Percentiles rank a stretch among this genome's conserved stretches.
These are phyloP conservation scores for Agrotis segetum DNA, from an alignment of 2,888 invertebrate genomes.

Conservation along the genomic window DNA sequence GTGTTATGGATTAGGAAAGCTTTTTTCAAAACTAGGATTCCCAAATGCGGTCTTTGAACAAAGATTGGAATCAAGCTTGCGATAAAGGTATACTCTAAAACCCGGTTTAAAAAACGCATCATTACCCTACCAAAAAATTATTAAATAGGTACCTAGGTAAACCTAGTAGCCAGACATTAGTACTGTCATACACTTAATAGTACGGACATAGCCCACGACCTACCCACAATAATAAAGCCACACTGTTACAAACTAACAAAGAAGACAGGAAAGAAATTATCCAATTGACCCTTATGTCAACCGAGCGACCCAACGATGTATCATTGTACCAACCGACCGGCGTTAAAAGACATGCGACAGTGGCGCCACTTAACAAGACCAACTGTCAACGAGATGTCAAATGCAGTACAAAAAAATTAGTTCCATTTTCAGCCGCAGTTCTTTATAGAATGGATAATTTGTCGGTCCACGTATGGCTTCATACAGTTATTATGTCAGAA, in stretches of 20 bases:
- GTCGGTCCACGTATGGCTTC: conserved; percentile 49
- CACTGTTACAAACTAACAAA: not conserved
- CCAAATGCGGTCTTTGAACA: too few relatives aligned
- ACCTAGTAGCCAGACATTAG: not conserved
- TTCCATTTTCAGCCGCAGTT: not conserved
- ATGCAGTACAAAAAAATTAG: not conserved
- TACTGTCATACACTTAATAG: not conserved
- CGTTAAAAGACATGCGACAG: not conserved
- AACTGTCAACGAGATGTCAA: conserved; percentile 5
- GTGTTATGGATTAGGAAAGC: too few relatives aligned
- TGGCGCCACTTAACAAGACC: not conserved
- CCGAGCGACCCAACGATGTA: conserved; percentile 17
- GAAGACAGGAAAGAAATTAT: conserved; percentile 61
- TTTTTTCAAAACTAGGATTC: too few relatives aligned
- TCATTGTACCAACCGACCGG: conserved; percentile 6
- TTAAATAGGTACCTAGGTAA: not conserved
- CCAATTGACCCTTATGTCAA: conserved; percentile 62
- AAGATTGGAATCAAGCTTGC: too few relatives aligned
- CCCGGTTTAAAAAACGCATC: too few relatives aligned
- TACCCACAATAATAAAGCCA: conserved; percentile 15
- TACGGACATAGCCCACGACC: conserved; percentile 1
- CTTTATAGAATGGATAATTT: not conserved
- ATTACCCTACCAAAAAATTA: not conserved
- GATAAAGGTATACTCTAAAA: too few relatives aligned
- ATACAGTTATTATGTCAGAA: conserved; percentile 42